These are phyloP conservation scores for Eudemis profundana DNA, from an alignment of 2,888 invertebrate species.

Conservation along the genomic window DNA sequence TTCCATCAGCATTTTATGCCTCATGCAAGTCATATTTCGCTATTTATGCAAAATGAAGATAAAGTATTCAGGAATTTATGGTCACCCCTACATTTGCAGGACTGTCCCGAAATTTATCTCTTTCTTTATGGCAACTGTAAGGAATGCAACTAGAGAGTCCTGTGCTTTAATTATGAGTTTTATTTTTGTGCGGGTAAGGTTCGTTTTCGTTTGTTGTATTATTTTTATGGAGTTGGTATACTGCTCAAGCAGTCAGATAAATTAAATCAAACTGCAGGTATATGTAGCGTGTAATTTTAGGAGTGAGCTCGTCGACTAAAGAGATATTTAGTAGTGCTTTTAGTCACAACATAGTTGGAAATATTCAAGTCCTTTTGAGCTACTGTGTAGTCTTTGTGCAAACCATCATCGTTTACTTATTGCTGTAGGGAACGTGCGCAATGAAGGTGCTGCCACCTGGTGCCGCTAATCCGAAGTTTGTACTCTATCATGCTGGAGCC, in stretches of 20 bases:
- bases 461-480: too few species aligned
- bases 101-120: slow-evolving; percentile 40
- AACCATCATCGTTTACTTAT: too few species aligned
- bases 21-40: slow-evolving; percentile 40
- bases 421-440: too few species aligned
- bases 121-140: slow-evolving; percentile 40
- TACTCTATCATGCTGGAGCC: too few species aligned
- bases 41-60: slow-evolving; percentile 39
- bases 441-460: too few species aligned
- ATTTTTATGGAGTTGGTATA: slow-evolving; percentile 4
- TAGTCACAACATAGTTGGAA: not conserved
- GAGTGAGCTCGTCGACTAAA: slow-evolving; percentile 10
- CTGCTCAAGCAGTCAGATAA: slow-evolving; percentile 18
- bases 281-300: slow-evolving; percentile 33
- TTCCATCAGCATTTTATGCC: slow-evolving; percentile 31
- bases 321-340: slow-evolving; percentile 4
- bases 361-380: not conserved
- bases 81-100: slow-evolving; percentile 36
- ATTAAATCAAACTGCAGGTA: slow-evolving; percentile 35
- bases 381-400: too few species aligned
- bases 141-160: slow-evolving; percentile 12
- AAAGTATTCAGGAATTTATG: slow-evolving; percentile 40
- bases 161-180: not conserved
- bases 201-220: not conserved
- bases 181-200: not conserved